These are phyloP conservation scores for Xanthostigma xanthostigma DNA, from an alignment of 2,888 invertebrate species.

Conservation along the genomic window DNA sequence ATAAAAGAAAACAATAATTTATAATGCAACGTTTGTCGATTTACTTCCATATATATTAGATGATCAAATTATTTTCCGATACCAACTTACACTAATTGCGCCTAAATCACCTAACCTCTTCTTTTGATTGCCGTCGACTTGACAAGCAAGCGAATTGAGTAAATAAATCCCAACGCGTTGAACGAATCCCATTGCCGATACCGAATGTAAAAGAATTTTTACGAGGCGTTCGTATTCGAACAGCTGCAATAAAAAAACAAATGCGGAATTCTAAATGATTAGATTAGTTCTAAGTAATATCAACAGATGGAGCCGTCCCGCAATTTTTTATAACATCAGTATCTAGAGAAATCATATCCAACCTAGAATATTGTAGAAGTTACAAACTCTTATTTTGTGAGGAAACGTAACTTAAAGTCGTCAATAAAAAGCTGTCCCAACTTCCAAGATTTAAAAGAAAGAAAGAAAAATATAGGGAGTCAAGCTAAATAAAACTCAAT, in stretches of 20 bases:
- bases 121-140: conserved; percentile 89
- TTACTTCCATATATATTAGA: background rate
- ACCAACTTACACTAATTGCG: conserved; percentile 55
- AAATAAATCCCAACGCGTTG: conserved; percentile 90
- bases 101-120: conserved; percentile 79
- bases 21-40: background rate
- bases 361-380: no score
- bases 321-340: no score
- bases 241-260: conserved; percentile 39
- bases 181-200: conserved; percentile 73
- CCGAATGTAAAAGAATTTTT: conserved; percentile 64
- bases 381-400: no score
- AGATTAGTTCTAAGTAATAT: no score
- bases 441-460: no score
- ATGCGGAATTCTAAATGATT: background rate
- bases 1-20: conserved; percentile 17
- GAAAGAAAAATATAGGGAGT: no score
- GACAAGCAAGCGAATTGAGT: conserved; percentile 89
- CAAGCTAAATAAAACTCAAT: no score
- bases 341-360: no score
- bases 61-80: no score
- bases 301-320: no score
- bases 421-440: no score
- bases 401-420: no score
- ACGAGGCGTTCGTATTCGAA: conserved; percentile 83